Percentiles rank a stretch among this genome's conserved stretches.
Evolutionary conservation across 2,888 invertebrate species (phyloP).

Genomic region (Clitarchus hookeri): DNA sequence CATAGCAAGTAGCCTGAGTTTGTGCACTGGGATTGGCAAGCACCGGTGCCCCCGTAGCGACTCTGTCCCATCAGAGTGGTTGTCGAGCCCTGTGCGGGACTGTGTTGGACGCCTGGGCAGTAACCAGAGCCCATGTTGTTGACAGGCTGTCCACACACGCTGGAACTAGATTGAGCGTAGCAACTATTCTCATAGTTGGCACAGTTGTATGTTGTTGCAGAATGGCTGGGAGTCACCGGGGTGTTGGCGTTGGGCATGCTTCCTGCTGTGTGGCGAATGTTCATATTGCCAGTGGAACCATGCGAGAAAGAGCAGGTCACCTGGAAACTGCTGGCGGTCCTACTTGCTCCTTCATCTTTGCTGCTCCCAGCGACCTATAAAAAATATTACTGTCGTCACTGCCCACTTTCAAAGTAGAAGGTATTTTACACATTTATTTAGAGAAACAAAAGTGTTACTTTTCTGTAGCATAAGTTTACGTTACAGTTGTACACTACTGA

Average conservation of each 20-base stretch:
- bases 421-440: too few species aligned
- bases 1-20: too few species aligned
- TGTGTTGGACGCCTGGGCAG: background rate
- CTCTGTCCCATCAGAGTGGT: conserved; percentile 32
- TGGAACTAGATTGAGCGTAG: conserved; percentile 2
- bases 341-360: conserved; percentile 34
- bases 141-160: conserved; percentile 16
- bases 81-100: background rate
- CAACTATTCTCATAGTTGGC: background rate
- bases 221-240: background rate
- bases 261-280: background rate
- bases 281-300: background rate
- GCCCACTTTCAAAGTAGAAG: too few species aligned
- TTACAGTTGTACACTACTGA: too few species aligned
- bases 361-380: conserved; percentile 40
- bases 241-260: background rate
- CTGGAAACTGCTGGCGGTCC: conserved; percentile 21
- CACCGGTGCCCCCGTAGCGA: conserved; percentile 32
- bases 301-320: background rate
- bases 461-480: too few species aligned
- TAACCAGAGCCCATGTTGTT: conserved; percentile 15
- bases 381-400: background rate
- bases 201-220: background rate
- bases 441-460: too few species aligned
- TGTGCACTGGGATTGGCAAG: background rate